Percentiles rank a stretch among this genome's conserved stretches.
Evolutionary conservation across 2,113 vertebrate species (phyloP).

Genomic region (Cardinalis cardinalis): DNA sequence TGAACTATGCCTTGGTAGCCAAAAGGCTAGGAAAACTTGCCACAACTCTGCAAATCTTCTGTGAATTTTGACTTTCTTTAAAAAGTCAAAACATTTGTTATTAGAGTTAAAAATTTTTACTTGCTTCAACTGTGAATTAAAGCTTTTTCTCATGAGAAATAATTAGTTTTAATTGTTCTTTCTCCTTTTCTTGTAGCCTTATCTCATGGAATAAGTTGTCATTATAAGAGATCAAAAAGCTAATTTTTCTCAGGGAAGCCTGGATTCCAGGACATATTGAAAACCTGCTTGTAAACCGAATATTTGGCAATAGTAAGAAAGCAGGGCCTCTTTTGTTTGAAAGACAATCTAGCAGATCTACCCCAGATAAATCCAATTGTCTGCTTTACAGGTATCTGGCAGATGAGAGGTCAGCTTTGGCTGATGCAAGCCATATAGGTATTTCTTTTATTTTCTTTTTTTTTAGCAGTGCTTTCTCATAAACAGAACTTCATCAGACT

Average conservation of each 20-base stretch:
- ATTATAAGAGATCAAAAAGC: not conserved
- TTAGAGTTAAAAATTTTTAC: not conserved
- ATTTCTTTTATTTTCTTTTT: not conserved
- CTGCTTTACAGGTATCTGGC: not conserved
- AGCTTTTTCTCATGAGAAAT: not conserved
- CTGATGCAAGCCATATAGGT: not conserved
- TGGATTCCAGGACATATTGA: not conserved
- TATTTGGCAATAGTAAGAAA: conserved; percentile 14
- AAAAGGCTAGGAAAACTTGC: conserved; percentile 1
- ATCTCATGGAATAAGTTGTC: not conserved
- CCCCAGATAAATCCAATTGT: not conserved
- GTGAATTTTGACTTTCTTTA: conserved; percentile 26
- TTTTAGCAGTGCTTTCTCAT: not conserved
- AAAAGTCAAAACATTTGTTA: conserved; percentile 12
- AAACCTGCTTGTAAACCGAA: conserved; percentile 12
- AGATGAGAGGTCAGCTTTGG: not conserved
- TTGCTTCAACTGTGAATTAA: conserved; percentile 9
- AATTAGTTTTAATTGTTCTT: conserved; percentile 12
- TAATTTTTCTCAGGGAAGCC: not conserved
- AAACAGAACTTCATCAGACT: conserved; percentile 13
- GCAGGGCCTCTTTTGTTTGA: not conserved
- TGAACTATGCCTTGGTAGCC: not conserved
- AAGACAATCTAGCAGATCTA: not conserved
- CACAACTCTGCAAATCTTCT: not conserved
- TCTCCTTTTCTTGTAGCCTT: not conserved